Evolutionary conservation across 2,888 invertebrate species (phyloP).

Genomic region (Diarsia brunnea): DNA sequence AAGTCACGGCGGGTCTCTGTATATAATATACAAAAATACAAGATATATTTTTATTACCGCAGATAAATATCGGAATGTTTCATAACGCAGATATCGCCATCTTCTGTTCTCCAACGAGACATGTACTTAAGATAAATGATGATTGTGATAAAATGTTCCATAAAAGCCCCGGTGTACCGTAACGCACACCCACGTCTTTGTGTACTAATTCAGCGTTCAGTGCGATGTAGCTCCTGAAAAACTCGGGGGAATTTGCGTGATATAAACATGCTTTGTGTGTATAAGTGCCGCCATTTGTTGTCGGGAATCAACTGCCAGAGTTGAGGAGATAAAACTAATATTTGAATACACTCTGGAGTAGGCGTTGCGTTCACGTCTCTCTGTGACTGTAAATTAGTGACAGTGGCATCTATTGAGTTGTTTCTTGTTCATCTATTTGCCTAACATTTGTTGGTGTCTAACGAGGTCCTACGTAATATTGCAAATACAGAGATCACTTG

Average conservation of each 20-base stretch:
- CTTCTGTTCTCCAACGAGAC: constrained; percentile 43
- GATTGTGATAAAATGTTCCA: constrained; percentile 61
- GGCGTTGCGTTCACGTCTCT: constrained; percentile 18
- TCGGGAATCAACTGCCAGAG: constrained; percentile 31
- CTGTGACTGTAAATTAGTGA: constrained; percentile 2
- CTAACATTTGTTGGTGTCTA: not conserved
- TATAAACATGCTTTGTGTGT: constrained; percentile 36
- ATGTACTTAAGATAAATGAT: constrained; percentile 63
- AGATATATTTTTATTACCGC: constrained; percentile 38
- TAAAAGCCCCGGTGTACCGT: constrained; percentile 52
- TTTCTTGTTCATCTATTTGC: constrained; percentile 1
- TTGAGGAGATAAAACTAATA: constrained; percentile 23
- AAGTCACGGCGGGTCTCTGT: not conserved
- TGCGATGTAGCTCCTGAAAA: constrained; percentile 37
- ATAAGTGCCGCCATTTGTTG: constrained; percentile 40
- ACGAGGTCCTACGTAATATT: not conserved
- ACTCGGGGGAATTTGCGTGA: constrained; percentile 37
- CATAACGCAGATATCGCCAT: constrained; percentile 40
- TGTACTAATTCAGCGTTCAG: constrained; percentile 42
- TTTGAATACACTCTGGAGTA: constrained; percentile 9
- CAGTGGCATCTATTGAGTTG: not conserved
- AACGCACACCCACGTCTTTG: constrained; percentile 37
- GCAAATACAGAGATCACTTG: not conserved
- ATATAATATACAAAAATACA: constrained; percentile 12
- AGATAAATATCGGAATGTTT: constrained; percentile 43